Percentiles rank a stretch among this genome's conserved stretches.
These are phyloP conservation scores for Nemopilema nomurai DNA, from an alignment of 30 jellyfish, hydroid and myxozoan species.

Conservation along the genomic window DNA sequence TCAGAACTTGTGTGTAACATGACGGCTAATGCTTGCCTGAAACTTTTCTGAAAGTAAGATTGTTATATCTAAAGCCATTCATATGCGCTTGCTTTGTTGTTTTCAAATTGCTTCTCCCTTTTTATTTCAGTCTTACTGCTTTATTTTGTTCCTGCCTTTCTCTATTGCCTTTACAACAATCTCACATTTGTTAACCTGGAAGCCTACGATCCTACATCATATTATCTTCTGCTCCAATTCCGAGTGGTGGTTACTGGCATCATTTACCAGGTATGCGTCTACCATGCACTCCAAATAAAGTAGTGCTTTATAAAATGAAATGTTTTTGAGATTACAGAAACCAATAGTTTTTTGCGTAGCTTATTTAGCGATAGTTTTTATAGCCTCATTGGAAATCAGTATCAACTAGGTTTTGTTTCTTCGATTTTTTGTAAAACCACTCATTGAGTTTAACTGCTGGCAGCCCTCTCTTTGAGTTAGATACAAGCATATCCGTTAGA, in stretches of 20 bases:
- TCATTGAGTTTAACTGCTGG: too few species aligned
- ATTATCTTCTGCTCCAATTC: conserved; percentile 90
- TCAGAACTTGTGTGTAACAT: too few species aligned
- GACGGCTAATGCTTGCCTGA: neutral
- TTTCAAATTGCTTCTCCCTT: neutral
- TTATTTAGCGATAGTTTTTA: too few species aligned
- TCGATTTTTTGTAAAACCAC: too few species aligned
- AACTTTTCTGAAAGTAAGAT: neutral
- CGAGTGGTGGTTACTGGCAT: conserved; percentile 97
- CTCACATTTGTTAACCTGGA: conserved; percentile 88
- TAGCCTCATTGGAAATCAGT: too few species aligned
- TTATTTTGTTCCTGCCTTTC: conserved; percentile 90
- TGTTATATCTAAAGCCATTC: neutral
- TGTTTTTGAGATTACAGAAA: neutral
- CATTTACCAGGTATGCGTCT: conserved; percentile 80
- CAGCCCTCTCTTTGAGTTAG: too few species aligned
- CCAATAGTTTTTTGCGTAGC: neutral
- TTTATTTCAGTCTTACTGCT: conserved; percentile 66
- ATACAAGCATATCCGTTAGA: too few species aligned
- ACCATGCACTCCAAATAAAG: too few species aligned
- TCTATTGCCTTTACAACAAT: conserved; percentile 91
- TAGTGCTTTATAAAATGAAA: too few species aligned
- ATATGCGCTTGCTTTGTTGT: neutral
- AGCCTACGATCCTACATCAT: conserved; percentile 96
- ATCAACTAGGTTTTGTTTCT: too few species aligned